Evolutionary conservation across 2,797 vertebrate genomes (phyloP), one percentile per base, ranked within the genome.

Genomic region (Nannoperca obscura): DNA sequence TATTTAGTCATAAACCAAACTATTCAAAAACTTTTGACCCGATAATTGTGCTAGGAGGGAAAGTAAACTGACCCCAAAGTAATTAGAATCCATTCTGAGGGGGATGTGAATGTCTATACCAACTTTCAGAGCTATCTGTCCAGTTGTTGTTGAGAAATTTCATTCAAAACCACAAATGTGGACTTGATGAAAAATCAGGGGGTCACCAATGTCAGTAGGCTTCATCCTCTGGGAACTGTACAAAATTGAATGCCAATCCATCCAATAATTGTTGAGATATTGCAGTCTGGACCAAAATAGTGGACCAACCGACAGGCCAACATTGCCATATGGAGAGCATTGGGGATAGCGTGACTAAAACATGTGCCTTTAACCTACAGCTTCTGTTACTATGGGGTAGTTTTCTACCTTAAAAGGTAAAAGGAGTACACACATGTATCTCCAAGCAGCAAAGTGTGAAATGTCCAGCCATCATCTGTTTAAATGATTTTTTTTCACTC

Each of bases 401-500:
- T 55, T 70, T 70, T 44, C 9, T 12, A 12, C 3, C 38, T 38
- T 76, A 5, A 52, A 65, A 46, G 3, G 44, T 22, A 44, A 50
- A 4, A 64, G 22, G 34, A 8, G 15, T 30, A 10, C 14, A 68
- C 10, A 62, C 38, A 40, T 40, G 38, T 40, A 38, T 24, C 55
- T 63, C 17, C 30, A 46, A 55, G 17, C 38, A 77, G 36, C 24
- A 68, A 13, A 57, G 10, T 61, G 6, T 20, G n/a, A 47, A 70
- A 57, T 1, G 4, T 8, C 7, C 3, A 30, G 4, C 36, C 9
- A 65, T 55, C 15, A 44, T 68, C 38, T 60, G 36, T 75, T 65
- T 78, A 13, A 76, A 67, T 65, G 47, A 73, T 62, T 63, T 24
- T 65, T 79, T 80, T 20, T 8, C 20, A 5, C n/a, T 78, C 7